Conservation (phyloP, 2,888 invertebrate species). For the Phalangium opilio region DNA sequence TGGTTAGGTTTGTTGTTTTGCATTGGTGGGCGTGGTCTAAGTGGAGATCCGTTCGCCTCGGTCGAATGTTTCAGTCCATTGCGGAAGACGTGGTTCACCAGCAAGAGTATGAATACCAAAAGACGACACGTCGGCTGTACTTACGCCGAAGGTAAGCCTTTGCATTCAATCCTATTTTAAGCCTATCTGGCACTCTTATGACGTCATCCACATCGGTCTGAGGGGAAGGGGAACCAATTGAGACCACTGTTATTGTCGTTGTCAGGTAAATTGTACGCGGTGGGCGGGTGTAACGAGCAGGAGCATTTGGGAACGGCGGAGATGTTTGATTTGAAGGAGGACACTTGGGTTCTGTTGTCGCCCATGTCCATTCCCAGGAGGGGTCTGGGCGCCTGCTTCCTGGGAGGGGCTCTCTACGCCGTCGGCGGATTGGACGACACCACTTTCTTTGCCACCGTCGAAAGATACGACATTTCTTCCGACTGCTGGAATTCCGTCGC, state of each 20-base stretch:
- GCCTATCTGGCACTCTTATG: not conserved
- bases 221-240: too few species aligned
- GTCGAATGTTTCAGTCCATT: conserved; percentile 35
- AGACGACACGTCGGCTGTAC: conserved; percentile 37
- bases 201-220: not conserved
- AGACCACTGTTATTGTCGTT: too few species aligned
- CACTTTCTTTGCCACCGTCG: conserved; percentile 35
- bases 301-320: conserved; percentile 35
- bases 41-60: conserved; percentile 35
- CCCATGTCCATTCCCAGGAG: conserved; percentile 33
- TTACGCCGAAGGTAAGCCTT: conserved; percentile 27
- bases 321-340: conserved; percentile 32
- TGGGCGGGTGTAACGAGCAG: conserved; percentile 38
- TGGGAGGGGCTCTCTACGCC: conserved; percentile 36
- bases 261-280: conserved; percentile 29
- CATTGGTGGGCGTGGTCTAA: conserved; percentile 36
- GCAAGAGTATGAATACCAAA: conserved; percentile 34
- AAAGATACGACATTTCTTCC: conserved; percentile 33
- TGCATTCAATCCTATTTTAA: too few species aligned
- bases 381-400: conserved; percentile 36
- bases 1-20: conserved; percentile 35
- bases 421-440: conserved; percentile 37
- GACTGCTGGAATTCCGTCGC: conserved; percentile 34
- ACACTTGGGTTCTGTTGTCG: conserved; percentile 30
- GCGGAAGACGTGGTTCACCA: conserved; percentile 33